Evolutionary conservation across 1,140 invertebrate species (phyloP).

Genomic region (Apis dorsata): DNA sequence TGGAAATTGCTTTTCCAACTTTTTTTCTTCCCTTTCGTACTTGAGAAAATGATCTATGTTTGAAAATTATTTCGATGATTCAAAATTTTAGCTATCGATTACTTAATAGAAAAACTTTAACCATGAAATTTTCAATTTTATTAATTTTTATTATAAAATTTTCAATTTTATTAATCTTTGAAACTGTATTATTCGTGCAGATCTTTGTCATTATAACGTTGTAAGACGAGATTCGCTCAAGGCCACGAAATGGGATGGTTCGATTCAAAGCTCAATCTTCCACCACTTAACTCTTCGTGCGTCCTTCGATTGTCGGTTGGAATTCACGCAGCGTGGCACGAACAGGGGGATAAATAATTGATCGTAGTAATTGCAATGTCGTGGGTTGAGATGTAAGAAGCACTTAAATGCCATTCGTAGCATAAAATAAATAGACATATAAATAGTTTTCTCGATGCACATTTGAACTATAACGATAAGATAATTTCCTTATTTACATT

Average conservation of each 20-base stretch:
- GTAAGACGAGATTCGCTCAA: conserved; percentile 46
- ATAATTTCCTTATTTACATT: background rate
- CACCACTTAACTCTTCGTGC: conserved; percentile 30
- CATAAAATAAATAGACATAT: too few species aligned
- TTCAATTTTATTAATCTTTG: background rate
- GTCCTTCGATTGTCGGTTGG: conserved; percentile 28
- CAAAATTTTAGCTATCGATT: too few species aligned
- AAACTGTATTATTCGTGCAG: background rate
- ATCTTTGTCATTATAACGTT: conserved; percentile 46
- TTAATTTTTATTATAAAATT: background rate
- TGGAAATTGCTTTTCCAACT: background rate
- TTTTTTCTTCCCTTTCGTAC: background rate
- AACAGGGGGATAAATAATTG: conserved; percentile 16
- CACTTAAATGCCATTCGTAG: background rate
- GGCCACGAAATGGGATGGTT: conserved; percentile 45
- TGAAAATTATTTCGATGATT: background rate
- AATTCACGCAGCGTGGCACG: background rate
- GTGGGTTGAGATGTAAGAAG: background rate
- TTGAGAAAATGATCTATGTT: background rate
- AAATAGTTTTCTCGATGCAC: too few species aligned
- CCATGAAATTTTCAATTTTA: background rate
- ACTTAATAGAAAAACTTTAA: background rate
- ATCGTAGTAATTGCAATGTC: conserved; percentile 2
- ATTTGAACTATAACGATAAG: background rate
- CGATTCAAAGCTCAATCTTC: conserved; percentile 39